These are phyloP conservation scores for Drosophila demipolita DNA, from an alignment of 2,888 invertebrate genomes.

Conservation along the genomic window DNA sequence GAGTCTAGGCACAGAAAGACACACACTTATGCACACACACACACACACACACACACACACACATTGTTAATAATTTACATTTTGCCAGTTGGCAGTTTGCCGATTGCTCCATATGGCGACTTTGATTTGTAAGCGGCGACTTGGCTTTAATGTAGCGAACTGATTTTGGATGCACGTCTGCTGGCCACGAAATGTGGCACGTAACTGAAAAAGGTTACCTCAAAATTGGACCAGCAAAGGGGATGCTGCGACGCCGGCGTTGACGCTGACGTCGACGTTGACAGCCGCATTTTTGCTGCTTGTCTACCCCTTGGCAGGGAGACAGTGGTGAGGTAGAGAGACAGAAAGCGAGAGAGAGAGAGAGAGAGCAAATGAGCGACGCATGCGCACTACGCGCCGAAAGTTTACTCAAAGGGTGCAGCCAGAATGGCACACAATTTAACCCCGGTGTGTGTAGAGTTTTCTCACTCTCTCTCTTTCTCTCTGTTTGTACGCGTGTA, in stretches of 20 bases:
- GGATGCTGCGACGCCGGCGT: slow-evolving; percentile 63
- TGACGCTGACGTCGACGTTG: slow-evolving; percentile 16
- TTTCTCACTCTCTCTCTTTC: slow-evolving; percentile 17
- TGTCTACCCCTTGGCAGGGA: slow-evolving; percentile 28
- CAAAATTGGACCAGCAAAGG: slow-evolving; percentile 57
- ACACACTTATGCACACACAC: slow-evolving; percentile 19
- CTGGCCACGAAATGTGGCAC: slow-evolving; percentile 67
- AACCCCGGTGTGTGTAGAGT: slow-evolving; percentile 51
- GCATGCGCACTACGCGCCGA: slow-evolving; percentile 50
- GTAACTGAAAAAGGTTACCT: slow-evolving; percentile 68
- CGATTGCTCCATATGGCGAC: slow-evolving; percentile 66
- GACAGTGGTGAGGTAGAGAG: slow-evolving; percentile 13
- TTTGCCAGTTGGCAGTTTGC: slow-evolving; percentile 45
- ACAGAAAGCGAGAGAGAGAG: slow-evolving; percentile 12
- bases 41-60: slow-evolving; percentile 31
- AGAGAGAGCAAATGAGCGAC: slow-evolving; percentile 9
- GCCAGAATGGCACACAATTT: slow-evolving; percentile 22
- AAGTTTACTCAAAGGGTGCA: slow-evolving; percentile 67
- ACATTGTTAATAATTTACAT: slow-evolving; percentile 57
- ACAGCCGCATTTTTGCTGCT: slow-evolving; percentile 51
- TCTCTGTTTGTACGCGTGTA: slow-evolving; percentile 38
- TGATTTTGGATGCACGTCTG: slow-evolving; percentile 57
- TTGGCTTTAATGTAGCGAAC: slow-evolving; percentile 13
- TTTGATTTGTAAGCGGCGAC: slow-evolving; percentile 26
- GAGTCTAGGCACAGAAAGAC: slow-evolving; percentile 17